A percentile compares a stretch with the other conserved stretches of the same genome.
phyloP scores from a whole-genome alignment of 2,888 invertebrate genomes.

The Nephrotoma flavescens region DNA sequence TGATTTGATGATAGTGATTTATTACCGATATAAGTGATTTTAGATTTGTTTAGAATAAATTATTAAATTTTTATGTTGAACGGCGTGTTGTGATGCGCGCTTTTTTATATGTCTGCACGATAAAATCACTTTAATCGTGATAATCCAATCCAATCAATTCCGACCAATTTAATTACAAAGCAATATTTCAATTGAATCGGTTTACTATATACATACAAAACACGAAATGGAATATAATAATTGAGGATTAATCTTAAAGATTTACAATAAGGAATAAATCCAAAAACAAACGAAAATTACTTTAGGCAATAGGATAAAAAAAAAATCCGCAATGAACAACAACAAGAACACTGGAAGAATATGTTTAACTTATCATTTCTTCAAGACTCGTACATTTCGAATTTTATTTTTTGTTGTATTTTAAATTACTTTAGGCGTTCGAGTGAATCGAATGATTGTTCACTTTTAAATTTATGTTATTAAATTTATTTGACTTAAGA shows the following conservation, averaged over 20 bases:
- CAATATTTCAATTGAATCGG: neutral
- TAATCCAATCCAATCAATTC: neutral
- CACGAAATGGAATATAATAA: neutral
- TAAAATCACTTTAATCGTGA: neutral
- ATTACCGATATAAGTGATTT: neutral
- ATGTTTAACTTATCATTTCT: neutral
- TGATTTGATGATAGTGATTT: neutral
- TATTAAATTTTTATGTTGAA: neutral
- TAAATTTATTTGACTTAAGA: conserved; percentile 2
- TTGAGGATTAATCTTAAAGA: neutral
- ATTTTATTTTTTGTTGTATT: neutral
- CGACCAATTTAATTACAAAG: neutral
- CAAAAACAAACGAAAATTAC: neutral
- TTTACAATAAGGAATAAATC: neutral
- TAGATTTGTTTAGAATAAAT: neutral
- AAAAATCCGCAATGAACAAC: neutral
- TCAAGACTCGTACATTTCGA: neutral
- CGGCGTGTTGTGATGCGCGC: too few species aligned
- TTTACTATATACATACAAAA: neutral
- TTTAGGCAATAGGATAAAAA: neutral
- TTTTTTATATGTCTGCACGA: too few species aligned
- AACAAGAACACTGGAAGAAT: neutral
- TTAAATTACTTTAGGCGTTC: conserved; percentile 4
- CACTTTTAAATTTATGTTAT: conserved; percentile 4
- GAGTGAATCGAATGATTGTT: conserved; percentile 4